Evolutionary conservation across 2,888 invertebrate species (phyloP).

Genomic region (Drosophila nigricruria): DNA sequence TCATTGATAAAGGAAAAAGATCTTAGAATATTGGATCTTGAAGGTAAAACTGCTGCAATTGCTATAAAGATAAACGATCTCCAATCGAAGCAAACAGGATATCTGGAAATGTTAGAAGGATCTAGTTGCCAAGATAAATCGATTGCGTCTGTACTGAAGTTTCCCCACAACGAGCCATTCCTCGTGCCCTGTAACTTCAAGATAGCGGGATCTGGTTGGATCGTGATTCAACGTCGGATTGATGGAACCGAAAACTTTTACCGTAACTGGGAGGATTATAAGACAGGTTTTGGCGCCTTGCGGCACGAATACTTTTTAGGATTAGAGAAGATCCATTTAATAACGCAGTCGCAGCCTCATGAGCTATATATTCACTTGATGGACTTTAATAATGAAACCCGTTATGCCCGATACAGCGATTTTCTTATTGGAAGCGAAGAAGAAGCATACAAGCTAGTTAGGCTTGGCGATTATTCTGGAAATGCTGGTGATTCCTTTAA

Average conservation of each 20-base stretch:
- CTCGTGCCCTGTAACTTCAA: constrained; percentile 86
- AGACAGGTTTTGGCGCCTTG: constrained; percentile 78
- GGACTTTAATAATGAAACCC: constrained; percentile 87
- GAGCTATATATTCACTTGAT: constrained; percentile 88
- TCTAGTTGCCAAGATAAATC: background rate
- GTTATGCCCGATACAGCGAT: constrained; percentile 87
- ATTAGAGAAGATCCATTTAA: constrained; percentile 87
- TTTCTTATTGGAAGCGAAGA: constrained; percentile 89
- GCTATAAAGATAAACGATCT: background rate
- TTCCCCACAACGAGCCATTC: constrained; percentile 84
- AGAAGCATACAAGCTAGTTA: constrained; percentile 88
- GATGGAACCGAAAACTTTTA: constrained; percentile 88
- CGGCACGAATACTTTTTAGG: constrained; percentile 88
- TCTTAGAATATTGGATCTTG: too few species aligned
- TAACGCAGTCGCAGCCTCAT: constrained; percentile 78
- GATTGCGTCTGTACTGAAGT: background rate
- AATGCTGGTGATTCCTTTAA: constrained; percentile 86
- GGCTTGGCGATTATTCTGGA: constrained; percentile 88
- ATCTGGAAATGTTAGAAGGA: background rate
- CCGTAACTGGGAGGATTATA: constrained; percentile 88
- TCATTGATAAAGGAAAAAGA: too few species aligned
- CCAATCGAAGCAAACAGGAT: background rate
- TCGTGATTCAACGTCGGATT: constrained; percentile 5
- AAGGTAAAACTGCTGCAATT: too few species aligned
- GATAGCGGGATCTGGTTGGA: constrained; percentile 86